Evolutionary conservation across 2,888 invertebrate genomes (phyloP).

Genomic region (Cephus sareptanus): DNA sequence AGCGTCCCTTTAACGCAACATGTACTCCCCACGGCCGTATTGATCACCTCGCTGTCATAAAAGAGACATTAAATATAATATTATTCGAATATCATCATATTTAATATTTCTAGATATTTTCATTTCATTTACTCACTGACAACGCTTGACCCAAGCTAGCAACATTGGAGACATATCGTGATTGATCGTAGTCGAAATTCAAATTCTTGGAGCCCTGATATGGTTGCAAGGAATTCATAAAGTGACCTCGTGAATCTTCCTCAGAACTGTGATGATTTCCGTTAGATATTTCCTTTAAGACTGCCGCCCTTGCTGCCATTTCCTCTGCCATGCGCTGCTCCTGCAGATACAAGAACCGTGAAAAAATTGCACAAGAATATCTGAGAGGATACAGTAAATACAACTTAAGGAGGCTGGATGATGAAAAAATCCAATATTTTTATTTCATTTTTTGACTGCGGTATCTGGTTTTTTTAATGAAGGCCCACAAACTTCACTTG

Average conservation of each 20-base stretch:
- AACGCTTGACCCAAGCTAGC: slow-evolving; percentile 41
- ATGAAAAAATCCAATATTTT: too few species aligned
- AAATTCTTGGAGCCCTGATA: slow-evolving; percentile 41
- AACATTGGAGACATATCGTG: slow-evolving; percentile 45
- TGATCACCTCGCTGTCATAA: slow-evolving; percentile 35
- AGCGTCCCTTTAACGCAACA: slow-evolving; percentile 36
- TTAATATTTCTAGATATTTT: background rate
- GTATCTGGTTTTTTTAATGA: too few species aligned
- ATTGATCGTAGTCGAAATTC: slow-evolving; percentile 44
- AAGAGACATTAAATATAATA: background rate
- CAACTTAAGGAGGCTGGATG: background rate
- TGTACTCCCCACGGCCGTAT: slow-evolving; percentile 37
- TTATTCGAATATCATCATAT: background rate
- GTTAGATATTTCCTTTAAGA: slow-evolving; percentile 73
- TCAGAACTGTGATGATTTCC: slow-evolving; percentile 37
- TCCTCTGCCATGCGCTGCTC: slow-evolving; percentile 81
- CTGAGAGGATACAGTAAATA: background rate
- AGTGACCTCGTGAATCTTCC: slow-evolving; percentile 43
- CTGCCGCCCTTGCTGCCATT: slow-evolving; percentile 73
- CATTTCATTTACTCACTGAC: slow-evolving; percentile 40
- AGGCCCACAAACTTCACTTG: background rate
- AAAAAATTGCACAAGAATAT: background rate
- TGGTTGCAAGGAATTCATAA: slow-evolving; percentile 42
- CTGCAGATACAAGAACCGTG: slow-evolving; percentile 56
- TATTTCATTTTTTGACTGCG: too few species aligned